Conservation (phyloP, 2,888 invertebrate species). For the Octonoba sinensis region DNA sequence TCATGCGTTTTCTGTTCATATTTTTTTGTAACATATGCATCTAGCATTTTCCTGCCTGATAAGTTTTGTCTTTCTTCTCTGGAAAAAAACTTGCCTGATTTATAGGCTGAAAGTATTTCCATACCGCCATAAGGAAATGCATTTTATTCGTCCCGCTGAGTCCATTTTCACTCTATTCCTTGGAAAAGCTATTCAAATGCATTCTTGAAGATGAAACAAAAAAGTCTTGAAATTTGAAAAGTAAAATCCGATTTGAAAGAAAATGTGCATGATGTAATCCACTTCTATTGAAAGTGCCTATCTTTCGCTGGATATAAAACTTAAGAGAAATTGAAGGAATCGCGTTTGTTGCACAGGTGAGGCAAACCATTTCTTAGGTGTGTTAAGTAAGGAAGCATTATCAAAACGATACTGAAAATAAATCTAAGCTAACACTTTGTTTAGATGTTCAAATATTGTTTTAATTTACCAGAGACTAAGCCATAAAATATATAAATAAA, state of each 20-base stretch:
- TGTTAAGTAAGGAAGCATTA: no score
- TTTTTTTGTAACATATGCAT: no score
- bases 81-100: constrained; percentile 1
- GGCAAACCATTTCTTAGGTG: no score
- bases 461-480: no score
- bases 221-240: constrained; percentile 40
- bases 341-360: neutral
- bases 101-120: constrained; percentile 24
- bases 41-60: no score
- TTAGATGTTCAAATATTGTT: no score
- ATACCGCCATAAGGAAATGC: constrained; percentile 41
- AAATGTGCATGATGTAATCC: constrained; percentile 38
- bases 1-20: no score
- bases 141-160: constrained; percentile 49
- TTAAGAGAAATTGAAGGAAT: neutral
- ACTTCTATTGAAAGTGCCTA: constrained; percentile 32
- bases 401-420: no score
- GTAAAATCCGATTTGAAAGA: constrained; percentile 53
- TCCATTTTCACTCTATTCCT: constrained; percentile 50
- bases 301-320: constrained; percentile 12
- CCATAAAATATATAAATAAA: no score
- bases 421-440: no score
- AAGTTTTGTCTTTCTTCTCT: no score
- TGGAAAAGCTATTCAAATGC: constrained; percentile 45
- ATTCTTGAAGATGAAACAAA: constrained; percentile 33